Conservation (phyloP, 2,888 invertebrate species). For the Zhuqinia jingwanae region DNA sequence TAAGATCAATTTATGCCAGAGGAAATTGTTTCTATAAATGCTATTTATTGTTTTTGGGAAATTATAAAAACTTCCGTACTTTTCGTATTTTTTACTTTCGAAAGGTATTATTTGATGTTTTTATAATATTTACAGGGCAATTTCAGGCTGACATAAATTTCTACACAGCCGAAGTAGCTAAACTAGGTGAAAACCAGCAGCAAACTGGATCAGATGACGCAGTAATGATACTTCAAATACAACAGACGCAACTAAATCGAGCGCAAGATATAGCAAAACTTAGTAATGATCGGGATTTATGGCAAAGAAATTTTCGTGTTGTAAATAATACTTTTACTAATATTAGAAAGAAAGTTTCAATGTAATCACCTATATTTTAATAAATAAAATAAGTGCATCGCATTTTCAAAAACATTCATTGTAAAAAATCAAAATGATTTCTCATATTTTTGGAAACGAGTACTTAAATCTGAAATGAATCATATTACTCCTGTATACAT, state of each 20-base stretch:
- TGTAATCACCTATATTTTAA: too few species aligned
- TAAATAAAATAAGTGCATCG: too few species aligned
- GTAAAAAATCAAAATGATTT: background rate
- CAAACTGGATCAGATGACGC: background rate
- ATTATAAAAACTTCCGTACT: too few species aligned
- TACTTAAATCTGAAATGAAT: too few species aligned
- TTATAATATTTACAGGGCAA: too few species aligned
- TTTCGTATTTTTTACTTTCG: too few species aligned
- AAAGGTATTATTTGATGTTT: too few species aligned
- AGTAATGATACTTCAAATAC: background rate
- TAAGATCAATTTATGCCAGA: too few species aligned
- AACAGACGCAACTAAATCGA: background rate
- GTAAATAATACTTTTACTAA: slow-evolving; percentile 43
- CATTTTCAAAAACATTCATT: too few species aligned
- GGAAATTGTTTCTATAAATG: too few species aligned
- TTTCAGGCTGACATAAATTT: background rate
- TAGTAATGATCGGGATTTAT: background rate
- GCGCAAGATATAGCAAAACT: slow-evolving; percentile 22
- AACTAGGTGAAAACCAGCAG: background rate
- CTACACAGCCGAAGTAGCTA: background rate
- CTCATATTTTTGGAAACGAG: background rate
- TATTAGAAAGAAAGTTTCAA: slow-evolving; percentile 1
- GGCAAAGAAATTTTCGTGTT: slow-evolving; percentile 36
- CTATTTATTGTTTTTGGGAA: too few species aligned
- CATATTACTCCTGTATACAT: too few species aligned